These are phyloP conservation scores for Nemurella pictetii DNA, from an alignment of 2,888 invertebrate species.

Conservation along the genomic window DNA sequence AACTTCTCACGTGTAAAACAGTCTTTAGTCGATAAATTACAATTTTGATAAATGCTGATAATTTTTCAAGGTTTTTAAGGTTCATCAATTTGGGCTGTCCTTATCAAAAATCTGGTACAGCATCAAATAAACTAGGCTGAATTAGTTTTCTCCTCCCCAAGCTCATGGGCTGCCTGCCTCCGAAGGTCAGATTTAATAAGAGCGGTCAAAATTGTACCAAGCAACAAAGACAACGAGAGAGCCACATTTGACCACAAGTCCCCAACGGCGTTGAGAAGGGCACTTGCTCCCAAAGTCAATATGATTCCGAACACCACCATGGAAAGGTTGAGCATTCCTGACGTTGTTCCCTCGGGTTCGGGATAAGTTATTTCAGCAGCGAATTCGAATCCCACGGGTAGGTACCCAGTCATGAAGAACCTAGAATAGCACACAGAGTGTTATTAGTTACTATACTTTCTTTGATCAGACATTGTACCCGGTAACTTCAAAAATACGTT, in stretches of 20 bases:
- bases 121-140: background rate
- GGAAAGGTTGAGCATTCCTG: constrained; percentile 92
- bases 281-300: constrained; percentile 70
- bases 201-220: constrained; percentile 40
- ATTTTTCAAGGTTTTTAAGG: too few relatives aligned
- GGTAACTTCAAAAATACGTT: too few relatives aligned
- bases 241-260: constrained; percentile 81
- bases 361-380: constrained; percentile 60
- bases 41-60: too few relatives aligned
- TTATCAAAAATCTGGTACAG: background rate
- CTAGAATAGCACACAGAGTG: constrained; percentile 62
- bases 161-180: background rate
- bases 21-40: too few relatives aligned
- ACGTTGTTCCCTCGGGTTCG: constrained; percentile 95
- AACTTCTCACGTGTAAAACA: too few relatives aligned
- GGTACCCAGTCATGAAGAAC: constrained; percentile 99
- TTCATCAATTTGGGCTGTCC: too few relatives aligned
- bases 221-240: constrained; percentile 68
- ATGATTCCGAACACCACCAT: constrained; percentile 80
- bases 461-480: too few relatives aligned
- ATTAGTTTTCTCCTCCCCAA: constrained; percentile 39
- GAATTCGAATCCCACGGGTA: constrained; percentile 97
- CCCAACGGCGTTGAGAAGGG: background rate
- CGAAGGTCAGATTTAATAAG: background rate
- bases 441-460: background rate